Evolutionary conservation across 1,140 invertebrate genomes (phyloP).

Genomic region (Mizuhopecten yessoensis): DNA sequence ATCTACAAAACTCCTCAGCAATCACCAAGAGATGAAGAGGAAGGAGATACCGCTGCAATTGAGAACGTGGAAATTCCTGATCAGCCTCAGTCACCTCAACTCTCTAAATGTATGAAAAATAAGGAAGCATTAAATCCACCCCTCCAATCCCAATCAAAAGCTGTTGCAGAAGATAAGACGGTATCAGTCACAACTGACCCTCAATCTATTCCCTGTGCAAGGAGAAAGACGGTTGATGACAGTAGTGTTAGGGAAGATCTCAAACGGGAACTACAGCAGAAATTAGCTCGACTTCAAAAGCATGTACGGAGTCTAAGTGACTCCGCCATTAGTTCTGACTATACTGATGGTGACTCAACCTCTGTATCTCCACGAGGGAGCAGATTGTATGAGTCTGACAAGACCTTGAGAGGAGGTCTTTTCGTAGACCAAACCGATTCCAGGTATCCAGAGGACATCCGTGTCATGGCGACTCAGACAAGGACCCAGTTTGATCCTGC

Average conservation of each 20-base stretch:
- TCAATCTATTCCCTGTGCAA: not conserved
- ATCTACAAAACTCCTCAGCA: slow-evolving; percentile 73
- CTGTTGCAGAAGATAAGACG: slow-evolving; percentile 61
- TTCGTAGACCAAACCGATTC: not conserved
- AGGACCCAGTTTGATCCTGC: slow-evolving; percentile 45
- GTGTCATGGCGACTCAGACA: slow-evolving; percentile 54
- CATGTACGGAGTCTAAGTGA: slow-evolving; percentile 76
- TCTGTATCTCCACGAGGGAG: slow-evolving; percentile 72
- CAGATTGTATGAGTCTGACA: slow-evolving; percentile 65
- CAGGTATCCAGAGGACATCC: slow-evolving; percentile 21
- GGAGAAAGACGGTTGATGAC: slow-evolving; percentile 42
- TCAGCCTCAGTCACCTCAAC: not conserved
- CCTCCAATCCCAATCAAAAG: not conserved
- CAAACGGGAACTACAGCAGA: slow-evolving; percentile 70
- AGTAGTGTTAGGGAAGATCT: slow-evolving; percentile 62
- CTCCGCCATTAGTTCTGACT: slow-evolving; percentile 81
- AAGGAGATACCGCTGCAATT: not conserved
- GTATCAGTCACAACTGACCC: slow-evolving; percentile 69
- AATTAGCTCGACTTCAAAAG: slow-evolving; percentile 69
- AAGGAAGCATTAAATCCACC: slow-evolving; percentile 16
- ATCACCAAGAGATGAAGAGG: slow-evolving; percentile 65
- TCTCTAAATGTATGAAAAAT: not conserved
- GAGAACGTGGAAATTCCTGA: slow-evolving; percentile 62
- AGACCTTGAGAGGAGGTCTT: slow-evolving; percentile 48
- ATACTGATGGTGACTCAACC: slow-evolving; percentile 77